Evolutionary conservation across 2,797 vertebrate species (phyloP).

Genomic region (Anabas testudineus): DNA sequence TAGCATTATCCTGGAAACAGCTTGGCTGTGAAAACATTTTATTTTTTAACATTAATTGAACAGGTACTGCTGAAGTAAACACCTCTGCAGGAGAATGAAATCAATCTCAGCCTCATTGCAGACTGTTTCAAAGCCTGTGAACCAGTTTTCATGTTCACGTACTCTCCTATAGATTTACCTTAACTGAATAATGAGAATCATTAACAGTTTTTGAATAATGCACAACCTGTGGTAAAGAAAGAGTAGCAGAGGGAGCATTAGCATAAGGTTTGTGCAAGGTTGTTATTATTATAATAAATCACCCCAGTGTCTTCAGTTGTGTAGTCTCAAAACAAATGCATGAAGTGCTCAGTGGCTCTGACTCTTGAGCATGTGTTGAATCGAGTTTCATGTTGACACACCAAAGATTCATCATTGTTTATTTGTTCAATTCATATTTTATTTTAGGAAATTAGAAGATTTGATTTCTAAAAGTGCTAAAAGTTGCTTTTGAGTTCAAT

Average conservation of each 20-base stretch:
- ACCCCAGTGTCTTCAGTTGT: slow-evolving; percentile 4
- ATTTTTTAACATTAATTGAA: slow-evolving; percentile 30
- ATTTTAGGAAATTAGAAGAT: too few relatives aligned
- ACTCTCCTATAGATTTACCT: slow-evolving; percentile 37
- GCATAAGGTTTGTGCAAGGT: slow-evolving; percentile 41
- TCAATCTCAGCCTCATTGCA: slow-evolving; percentile 73
- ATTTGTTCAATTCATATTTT: too few relatives aligned
- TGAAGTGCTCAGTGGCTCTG: slow-evolving; percentile 4
- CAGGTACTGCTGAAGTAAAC: slow-evolving; percentile 51
- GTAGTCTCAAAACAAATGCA: slow-evolving; percentile 29
- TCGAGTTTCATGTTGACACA: background rate
- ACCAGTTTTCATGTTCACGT: slow-evolving; percentile 21
- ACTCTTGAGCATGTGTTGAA: background rate
- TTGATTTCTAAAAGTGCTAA: too few relatives aligned
- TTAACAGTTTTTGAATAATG: slow-evolving; percentile 64
- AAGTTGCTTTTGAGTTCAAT: too few relatives aligned
- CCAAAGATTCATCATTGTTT: background rate
- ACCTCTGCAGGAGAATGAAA: slow-evolving; percentile 47
- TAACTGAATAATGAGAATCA: slow-evolving; percentile 75
- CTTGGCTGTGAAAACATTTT: slow-evolving; percentile 12
- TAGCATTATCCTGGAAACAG: slow-evolving; percentile 20
- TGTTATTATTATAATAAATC: slow-evolving; percentile 38
- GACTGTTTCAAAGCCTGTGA: slow-evolving; percentile 52
- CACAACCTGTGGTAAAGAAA: slow-evolving; percentile 41
- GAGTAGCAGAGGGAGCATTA: slow-evolving; percentile 46